Percentiles rank a stretch among this genome's conserved stretches.
phyloP scores from a whole-genome alignment of 1,140 invertebrate genomes.

The Drosophila athabasca region DNA sequence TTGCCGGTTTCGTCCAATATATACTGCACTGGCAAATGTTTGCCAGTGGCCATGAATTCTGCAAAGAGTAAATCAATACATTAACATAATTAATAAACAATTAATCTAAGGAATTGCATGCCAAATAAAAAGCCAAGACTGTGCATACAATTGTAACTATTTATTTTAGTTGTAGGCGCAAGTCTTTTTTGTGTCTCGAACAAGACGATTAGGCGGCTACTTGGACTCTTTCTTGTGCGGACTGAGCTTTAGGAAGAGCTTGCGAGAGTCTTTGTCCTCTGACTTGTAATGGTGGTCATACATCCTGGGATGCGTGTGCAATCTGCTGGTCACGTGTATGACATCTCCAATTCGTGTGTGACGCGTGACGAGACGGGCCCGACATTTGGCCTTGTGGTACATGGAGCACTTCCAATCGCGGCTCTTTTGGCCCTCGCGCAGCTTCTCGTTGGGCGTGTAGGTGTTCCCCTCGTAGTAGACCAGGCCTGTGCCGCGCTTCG shows the following conservation, averaged over 20 bases:
- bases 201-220: neutral
- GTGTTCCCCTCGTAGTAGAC: slow-evolving; percentile 77
- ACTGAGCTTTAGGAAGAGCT: slow-evolving; percentile 45
- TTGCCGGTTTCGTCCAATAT: slow-evolving; percentile 17
- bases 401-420: slow-evolving; percentile 83
- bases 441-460: slow-evolving; percentile 81
- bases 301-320: slow-evolving; percentile 65
- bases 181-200: neutral
- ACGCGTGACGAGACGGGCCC: slow-evolving; percentile 70
- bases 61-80: slow-evolving; percentile 6
- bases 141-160: neutral
- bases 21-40: slow-evolving; percentile 25
- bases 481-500: slow-evolving; percentile 74
- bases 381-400: slow-evolving; percentile 82
- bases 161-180: too few species aligned
- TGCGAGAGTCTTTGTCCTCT: slow-evolving; percentile 15
- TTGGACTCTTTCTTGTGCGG: slow-evolving; percentile 18
- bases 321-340: slow-evolving; percentile 67
- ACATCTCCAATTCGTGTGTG: slow-evolving; percentile 50
- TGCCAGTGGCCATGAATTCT: slow-evolving; percentile 6
- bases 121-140: slow-evolving; percentile 16
- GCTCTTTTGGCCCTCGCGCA: slow-evolving; percentile 59
- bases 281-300: slow-evolving; percentile 23
- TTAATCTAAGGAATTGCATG: neutral
- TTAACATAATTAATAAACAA: slow-evolving; percentile 13